phyloP scores from a whole-genome alignment of 1,140 invertebrate genomes.

The Brachionus rotundiformis region DNA sequence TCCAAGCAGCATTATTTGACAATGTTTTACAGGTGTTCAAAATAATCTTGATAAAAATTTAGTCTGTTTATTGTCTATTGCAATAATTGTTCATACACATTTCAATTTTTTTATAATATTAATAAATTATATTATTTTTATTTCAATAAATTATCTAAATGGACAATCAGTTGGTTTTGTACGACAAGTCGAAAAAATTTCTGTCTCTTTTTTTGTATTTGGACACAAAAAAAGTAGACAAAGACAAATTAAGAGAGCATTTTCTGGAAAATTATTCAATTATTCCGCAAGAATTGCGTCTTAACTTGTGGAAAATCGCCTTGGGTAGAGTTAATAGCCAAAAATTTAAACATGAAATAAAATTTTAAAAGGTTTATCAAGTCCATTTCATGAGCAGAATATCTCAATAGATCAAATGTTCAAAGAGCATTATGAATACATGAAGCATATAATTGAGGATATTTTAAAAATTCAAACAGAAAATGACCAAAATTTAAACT shows the following conservation, averaged over 20 bases:
- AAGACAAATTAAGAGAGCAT: slow-evolving; percentile 32
- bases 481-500: slow-evolving; percentile 17
- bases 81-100: background rate
- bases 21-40: background rate
- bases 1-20: background rate
- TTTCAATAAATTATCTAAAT: background rate
- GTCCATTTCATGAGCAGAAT: slow-evolving; percentile 26
- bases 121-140: background rate
- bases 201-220: background rate
- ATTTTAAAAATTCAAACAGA: background rate
- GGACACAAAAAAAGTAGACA: slow-evolving; percentile 17
- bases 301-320: slow-evolving; percentile 43
- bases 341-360: background rate
- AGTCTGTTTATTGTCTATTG: background rate
- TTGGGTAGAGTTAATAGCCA: background rate
- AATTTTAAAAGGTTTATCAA: slow-evolving; percentile 21
- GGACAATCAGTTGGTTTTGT: background rate
- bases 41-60: slow-evolving; percentile 31
- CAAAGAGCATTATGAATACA: background rate
- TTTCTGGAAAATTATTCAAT: slow-evolving; percentile 44
- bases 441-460: slow-evolving; percentile 9
- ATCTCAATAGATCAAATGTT: background rate
- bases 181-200: slow-evolving; percentile 7
- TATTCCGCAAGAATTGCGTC: slow-evolving; percentile 40
- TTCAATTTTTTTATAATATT: background rate